Evolutionary conservation across 1,140 invertebrate species (phyloP).

Genomic region (Acromyrmex echinatior): DNA sequence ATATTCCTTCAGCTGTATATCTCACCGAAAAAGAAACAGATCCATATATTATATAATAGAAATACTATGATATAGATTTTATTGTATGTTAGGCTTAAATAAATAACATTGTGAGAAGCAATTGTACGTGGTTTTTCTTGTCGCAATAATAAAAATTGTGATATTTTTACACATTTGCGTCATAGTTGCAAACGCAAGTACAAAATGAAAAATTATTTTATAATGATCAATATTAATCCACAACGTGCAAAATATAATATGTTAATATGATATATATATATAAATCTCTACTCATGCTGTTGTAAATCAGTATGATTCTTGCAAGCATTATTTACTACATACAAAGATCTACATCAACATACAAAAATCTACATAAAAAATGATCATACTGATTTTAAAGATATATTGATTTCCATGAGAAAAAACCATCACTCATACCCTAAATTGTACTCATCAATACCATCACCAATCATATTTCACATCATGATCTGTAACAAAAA

Average conservation of each 20-base stretch:
- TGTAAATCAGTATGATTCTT: neutral
- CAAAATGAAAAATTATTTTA: neutral
- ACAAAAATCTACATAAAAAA: neutral
- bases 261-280: neutral
- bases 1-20: conserved; percentile 66
- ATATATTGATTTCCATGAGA: neutral
- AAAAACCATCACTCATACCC: neutral
- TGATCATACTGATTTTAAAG: neutral
- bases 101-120: conserved; percentile 70
- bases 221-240: neutral
- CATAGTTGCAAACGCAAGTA: neutral
- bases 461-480: neutral
- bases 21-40: conserved; percentile 59
- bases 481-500: neutral
- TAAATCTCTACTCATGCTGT: neutral
- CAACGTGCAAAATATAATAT: neutral
- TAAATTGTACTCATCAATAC: neutral
- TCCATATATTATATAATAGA: conserved; percentile 72
- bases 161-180: neutral
- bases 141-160: neutral
- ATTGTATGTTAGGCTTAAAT: conserved; percentile 75
- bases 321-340: neutral
- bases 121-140: neutral
- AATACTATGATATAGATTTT: conserved; percentile 64
- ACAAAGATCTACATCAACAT: neutral